Base-by-base conservation (phyloP, 1,140 invertebrate genomes). In the Orius laevigatus region DNA sequence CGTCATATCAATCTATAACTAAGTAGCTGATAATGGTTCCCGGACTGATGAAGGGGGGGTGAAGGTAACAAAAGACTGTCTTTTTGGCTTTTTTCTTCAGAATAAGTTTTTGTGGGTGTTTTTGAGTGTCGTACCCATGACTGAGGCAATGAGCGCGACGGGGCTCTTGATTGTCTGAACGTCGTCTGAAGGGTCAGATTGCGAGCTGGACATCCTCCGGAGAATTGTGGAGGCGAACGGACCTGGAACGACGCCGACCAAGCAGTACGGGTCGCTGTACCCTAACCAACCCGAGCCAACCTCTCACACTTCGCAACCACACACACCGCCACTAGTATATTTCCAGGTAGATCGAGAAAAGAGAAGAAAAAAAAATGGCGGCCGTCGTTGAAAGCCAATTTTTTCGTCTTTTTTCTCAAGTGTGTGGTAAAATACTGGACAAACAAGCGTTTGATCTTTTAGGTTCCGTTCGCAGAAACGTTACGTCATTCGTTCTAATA, bases 251-350 rank as follows among this genome's bases (percentile, higher is more conserved):
- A 60, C 40, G 32, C 59, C 57, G 16, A 59, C 52, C 38, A 59
- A 49, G 44, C 59, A 60, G 52, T 59, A 60, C 15, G 59, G 58
- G 49, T 60, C 59, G 50, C 59, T 60, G 55, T 52, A 59, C 52
- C 59, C 59, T 60, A 49, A 5, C 19, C 44, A 38, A 32, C 35
- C 43, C 32, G 25, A 43, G 39, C 18, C 19, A 19, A 42, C 10
- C 48, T 43, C 10, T 44, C 9, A 12, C 33, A 47, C 35, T 16
- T 16, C 33, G 36, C n/a, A 39, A 39, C 18, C 14, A 39, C 18
- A 39, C 38, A 39, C 14, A 15, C 38, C 3, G 14, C 14, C 14
- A 39, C 14, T 39, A 15, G 25, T 25, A 25, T 25, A 25, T 25
- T 25, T 25, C n/a, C n/a, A n/a, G n/a, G n/a, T n/a, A n/a, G n/a